These are phyloP conservation scores for Picus viridis DNA, from an alignment of 2,797 vertebrate species.

Conservation along the genomic window DNA sequence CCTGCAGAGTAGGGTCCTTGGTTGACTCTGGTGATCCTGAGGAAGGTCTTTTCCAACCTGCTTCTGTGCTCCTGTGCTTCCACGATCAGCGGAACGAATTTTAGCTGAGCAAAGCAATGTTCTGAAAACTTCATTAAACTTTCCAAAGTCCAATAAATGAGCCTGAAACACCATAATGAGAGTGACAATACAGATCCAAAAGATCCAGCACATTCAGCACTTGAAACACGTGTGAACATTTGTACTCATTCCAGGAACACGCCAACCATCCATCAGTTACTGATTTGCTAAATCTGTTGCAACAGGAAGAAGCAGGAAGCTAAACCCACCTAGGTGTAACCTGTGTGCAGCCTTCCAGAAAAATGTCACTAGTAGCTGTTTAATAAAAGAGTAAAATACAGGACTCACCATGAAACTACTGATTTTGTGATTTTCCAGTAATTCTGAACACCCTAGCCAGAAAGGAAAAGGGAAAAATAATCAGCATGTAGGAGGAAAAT, in stretches of 20 bases:
- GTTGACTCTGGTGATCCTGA: no score
- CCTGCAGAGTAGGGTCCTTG: no score
- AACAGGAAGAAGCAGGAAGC: not conserved
- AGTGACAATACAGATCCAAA: not conserved
- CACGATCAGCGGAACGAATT: not conserved
- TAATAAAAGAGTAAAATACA: not conserved
- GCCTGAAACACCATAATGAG: not conserved
- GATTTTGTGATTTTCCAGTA: not conserved
- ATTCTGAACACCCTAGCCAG: not conserved
- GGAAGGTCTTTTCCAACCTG: no score
- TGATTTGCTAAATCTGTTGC: not conserved
- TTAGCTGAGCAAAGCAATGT: slow-evolving; percentile 46
- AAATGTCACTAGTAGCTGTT: not conserved
- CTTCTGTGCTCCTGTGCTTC: no score
- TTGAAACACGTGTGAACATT: not conserved
- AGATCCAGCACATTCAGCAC: not conserved
- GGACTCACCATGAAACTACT: not conserved
- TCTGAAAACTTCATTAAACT: slow-evolving; percentile 30
- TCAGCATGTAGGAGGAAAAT: not conserved
- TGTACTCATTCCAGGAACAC: slow-evolving; percentile 17
- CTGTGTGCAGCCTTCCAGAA: not conserved
- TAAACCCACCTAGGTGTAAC: not conserved
- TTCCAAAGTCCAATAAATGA: slow-evolving; percentile 34
- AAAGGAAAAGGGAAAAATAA: not conserved
- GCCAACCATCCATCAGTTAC: not conserved